phyloP scores from a whole-genome alignment of 2,888 invertebrate species.

The Drosophila seclusa region DNA sequence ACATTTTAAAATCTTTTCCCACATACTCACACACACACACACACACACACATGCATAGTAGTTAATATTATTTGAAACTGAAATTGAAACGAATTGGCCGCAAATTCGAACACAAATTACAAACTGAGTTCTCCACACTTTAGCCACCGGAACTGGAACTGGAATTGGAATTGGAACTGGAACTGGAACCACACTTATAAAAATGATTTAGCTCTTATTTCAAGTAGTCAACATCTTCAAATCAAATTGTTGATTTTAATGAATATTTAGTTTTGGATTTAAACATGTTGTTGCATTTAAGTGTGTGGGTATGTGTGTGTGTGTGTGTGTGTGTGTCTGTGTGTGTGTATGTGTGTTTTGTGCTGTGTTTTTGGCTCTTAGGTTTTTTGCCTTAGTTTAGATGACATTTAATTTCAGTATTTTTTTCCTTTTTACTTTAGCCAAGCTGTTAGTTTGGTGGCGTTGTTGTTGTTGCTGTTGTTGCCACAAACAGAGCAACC shows the following conservation, averaged over 20 bases:
- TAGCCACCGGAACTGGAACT: neutral
- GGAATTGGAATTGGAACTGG: slow-evolving; percentile 3
- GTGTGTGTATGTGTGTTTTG: slow-evolving; percentile 2
- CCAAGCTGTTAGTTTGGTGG: slow-evolving; percentile 46
- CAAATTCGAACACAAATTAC: neutral
- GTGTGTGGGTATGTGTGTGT: neutral
- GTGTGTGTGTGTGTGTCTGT: neutral
- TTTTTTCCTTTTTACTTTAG: slow-evolving; percentile 22
- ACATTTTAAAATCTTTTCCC: slow-evolving; percentile 13
- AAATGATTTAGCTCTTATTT: neutral
- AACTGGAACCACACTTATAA: neutral
- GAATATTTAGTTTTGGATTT: neutral
- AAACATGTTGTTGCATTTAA: neutral
- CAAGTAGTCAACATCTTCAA: neutral
- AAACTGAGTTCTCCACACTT: too few relatives aligned
- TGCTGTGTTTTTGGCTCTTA: slow-evolving; percentile 38
- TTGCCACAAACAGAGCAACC: slow-evolving; percentile 11
- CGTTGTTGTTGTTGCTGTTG: slow-evolving; percentile 34
- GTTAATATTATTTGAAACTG: neutral
- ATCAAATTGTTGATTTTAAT: neutral
- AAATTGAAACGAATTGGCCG: slow-evolving; percentile 12
- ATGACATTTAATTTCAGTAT: slow-evolving; percentile 58
- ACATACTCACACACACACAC: neutral
- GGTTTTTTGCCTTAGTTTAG: slow-evolving; percentile 51
- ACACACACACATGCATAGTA: neutral